Conservation (phyloP, 1,140 invertebrate species). For the Macrosteles quadrilineatus region DNA sequence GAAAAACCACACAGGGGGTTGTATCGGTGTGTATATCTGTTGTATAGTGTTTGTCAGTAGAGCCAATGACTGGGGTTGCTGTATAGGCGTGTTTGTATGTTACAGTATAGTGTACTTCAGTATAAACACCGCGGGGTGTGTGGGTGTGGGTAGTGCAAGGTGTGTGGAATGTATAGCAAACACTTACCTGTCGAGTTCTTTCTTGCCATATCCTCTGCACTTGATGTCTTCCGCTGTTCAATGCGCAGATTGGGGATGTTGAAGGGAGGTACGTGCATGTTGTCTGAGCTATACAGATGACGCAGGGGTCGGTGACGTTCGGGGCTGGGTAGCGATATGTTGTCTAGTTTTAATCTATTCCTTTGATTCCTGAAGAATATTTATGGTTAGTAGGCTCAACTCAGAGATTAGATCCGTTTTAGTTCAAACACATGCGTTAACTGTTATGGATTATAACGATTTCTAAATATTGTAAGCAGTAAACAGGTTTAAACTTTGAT, state of each 20-base stretch:
- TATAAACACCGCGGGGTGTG: conserved; percentile 1
- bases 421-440: too few relatives aligned
- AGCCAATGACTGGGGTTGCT: too few relatives aligned
- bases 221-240: conserved; percentile 82
- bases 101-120: too few relatives aligned
- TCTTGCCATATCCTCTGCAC: conserved; percentile 83
- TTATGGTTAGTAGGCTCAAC: not conserved
- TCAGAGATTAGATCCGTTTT: too few relatives aligned
- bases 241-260: conserved; percentile 83
- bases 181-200: conserved; percentile 72
- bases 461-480: too few relatives aligned
- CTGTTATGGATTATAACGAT: too few relatives aligned
- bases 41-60: too few relatives aligned
- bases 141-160: not conserved
- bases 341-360: conserved; percentile 81
- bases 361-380: conserved; percentile 64
- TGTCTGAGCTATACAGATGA: conserved; percentile 84
- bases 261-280: conserved; percentile 80
- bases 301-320: conserved; percentile 73
- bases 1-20: too few relatives aligned
- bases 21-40: too few relatives aligned
- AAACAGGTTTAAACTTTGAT: too few relatives aligned
- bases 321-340: conserved; percentile 70
- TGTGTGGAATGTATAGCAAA: not conserved
- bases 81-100: too few relatives aligned